Conservation (phyloP, 1,140 invertebrate genomes). For the Hesperophylax magnus region DNA sequence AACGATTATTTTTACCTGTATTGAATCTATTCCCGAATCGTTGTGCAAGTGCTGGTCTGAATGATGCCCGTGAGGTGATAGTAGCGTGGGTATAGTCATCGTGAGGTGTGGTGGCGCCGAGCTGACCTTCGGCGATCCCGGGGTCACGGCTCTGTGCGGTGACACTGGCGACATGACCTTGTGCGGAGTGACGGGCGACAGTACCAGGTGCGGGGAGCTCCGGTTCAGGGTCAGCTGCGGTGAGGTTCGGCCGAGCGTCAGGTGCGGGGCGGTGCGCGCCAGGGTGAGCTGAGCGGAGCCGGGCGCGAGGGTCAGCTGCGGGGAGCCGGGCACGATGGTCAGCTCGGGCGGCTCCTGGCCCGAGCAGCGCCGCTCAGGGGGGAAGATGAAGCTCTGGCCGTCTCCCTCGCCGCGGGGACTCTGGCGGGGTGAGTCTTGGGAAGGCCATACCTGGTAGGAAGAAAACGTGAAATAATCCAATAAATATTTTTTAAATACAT, state of each 20-base stretch:
- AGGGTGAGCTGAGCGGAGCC: conserved; percentile 60
- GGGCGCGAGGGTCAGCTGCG: conserved; percentile 28
- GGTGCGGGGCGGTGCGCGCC: conserved; percentile 17
- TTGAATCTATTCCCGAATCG: conserved; percentile 80
- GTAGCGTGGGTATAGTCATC: conserved; percentile 30
- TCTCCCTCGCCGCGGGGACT: conserved; percentile 79
- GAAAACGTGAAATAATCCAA: not conserved
- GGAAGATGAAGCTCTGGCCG: conserved; percentile 78
- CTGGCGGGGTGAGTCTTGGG: conserved; percentile 77
- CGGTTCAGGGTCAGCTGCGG: conserved; percentile 72
- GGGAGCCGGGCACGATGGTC: conserved; percentile 19
- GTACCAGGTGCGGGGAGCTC: conserved; percentile 75
- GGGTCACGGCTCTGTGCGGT: conserved; percentile 8
- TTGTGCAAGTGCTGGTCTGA: conserved; percentile 61
- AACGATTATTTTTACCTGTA: conserved; percentile 67
- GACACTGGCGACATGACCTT: conserved; percentile 30
- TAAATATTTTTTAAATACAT: too few species aligned
- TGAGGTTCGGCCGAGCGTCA: conserved; percentile 60
- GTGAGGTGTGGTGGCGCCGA: conserved; percentile 42
- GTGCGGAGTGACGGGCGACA: conserved; percentile 1
- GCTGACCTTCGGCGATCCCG: conserved; percentile 60
- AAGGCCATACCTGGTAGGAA: conserved; percentile 68
- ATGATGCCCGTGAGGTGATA: not conserved
- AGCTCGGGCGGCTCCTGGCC: conserved; percentile 60
- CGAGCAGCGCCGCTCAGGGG: conserved; percentile 68